Conservation (phyloP, 1,140 invertebrate species). For the Saccostrea echinata region DNA sequence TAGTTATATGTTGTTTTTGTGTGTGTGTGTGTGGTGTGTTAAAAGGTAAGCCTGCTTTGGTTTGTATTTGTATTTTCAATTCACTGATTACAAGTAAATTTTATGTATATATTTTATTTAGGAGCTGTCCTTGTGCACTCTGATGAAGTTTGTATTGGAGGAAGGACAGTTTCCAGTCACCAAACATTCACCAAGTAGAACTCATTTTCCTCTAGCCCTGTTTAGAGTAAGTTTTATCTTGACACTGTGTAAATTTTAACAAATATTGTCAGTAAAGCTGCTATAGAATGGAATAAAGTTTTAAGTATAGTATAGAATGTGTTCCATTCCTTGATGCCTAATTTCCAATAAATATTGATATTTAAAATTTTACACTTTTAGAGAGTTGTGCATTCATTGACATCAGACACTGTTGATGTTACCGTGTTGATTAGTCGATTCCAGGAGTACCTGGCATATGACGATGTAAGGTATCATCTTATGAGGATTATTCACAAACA, state of each 20-base stretch:
- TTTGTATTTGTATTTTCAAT: too few species aligned
- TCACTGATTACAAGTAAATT: too few species aligned
- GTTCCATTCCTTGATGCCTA: not conserved
- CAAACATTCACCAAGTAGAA: conserved; percentile 42
- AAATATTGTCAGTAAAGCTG: too few species aligned
- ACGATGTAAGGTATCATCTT: conserved; percentile 82
- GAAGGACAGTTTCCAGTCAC: conserved; percentile 69
- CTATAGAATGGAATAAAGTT: too few species aligned
- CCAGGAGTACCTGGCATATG: conserved; percentile 84
- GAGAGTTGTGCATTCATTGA: conserved; percentile 38
- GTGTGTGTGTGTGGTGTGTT: too few species aligned
- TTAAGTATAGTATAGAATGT: not conserved
- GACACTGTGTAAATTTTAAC: too few species aligned
- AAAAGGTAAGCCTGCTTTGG: too few species aligned
- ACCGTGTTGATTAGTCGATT: conserved; percentile 83
- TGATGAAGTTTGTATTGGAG: conserved; percentile 72
- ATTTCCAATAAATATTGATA: not conserved
- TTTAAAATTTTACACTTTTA: conserved; percentile 2
- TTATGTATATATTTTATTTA: conserved; percentile 47
- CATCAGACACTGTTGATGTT: conserved; percentile 75
- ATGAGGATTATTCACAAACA: conserved; percentile 79
- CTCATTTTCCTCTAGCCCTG: conserved; percentile 64
- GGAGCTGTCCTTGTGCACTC: conserved; percentile 68
- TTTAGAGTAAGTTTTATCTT: conserved; percentile 61
- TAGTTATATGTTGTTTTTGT: too few species aligned